These are phyloP conservation scores for Apotomis capreana DNA, from an alignment of 2,888 invertebrate species.

Conservation along the genomic window DNA sequence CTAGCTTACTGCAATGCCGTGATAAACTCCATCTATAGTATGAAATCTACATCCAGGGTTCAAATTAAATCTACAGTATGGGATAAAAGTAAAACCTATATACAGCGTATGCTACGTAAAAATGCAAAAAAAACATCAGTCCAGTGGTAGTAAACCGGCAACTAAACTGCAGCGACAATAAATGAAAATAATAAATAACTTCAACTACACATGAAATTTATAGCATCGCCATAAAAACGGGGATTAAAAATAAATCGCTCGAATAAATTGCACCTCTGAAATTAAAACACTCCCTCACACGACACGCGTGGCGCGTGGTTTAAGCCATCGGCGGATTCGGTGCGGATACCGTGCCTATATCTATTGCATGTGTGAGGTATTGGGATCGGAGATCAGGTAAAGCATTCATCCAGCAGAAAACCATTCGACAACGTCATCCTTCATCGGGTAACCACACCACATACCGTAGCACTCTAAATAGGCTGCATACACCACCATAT, in stretches of 20 bases:
- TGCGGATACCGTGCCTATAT: not conserved
- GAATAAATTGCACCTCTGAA: conserved; percentile 84
- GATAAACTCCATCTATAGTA: not conserved
- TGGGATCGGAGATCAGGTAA: too few relatives aligned
- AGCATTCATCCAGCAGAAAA: too few relatives aligned
- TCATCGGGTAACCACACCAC: too few relatives aligned
- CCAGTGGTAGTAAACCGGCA: conserved; percentile 43
- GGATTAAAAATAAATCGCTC: conserved; percentile 84
- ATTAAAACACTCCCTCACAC: conserved; percentile 81
- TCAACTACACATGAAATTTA: conserved; percentile 79
- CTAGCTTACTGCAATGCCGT: not conserved
- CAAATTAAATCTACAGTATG: too few relatives aligned
- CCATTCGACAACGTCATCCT: too few relatives aligned
- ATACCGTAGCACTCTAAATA: too few relatives aligned
- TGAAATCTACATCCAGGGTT: not conserved
- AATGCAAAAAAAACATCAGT: conserved; percentile 34
- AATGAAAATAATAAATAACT: conserved; percentile 66
- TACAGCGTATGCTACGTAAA: conserved; percentile 24
- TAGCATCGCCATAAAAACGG: conserved; percentile 81
- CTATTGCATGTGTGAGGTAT: too few relatives aligned
- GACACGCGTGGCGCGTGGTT: conserved; percentile 64
- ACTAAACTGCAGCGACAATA: conserved; percentile 51
- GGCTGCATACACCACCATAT: too few relatives aligned
- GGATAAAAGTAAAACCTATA: not conserved
- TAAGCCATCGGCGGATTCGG: conserved; percentile 48